Evolutionary conservation across 2,888 invertebrate genomes (phyloP), one percentile per base, ranked within the genome.

Genomic region (Drepana falcataria): DNA sequence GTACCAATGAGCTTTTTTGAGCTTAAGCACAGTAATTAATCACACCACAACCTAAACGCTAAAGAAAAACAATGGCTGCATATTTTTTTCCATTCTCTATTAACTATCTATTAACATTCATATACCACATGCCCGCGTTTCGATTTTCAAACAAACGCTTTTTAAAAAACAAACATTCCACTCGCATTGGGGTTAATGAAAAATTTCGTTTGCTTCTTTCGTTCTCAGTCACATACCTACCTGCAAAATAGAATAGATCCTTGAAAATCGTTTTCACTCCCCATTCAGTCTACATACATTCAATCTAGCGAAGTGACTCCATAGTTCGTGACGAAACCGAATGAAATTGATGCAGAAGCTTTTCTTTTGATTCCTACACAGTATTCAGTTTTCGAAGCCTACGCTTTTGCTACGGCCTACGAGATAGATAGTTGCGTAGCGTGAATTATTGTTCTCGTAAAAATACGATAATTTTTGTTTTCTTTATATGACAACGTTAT

Each of bases 251-350:
- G 41, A 51, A 51, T 40, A 2, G 34, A 21, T 2, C 34, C 41
- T 37, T 41, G 5, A 61, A 68, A 68, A 65, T 66, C 62, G 65
- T 65, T 69, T 66, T 56, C 63, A 60, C 59, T 64, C 58, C 56
- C 53, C 53, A 65, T 66, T 40, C 62, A 60, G 59, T 55, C 61
- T 64, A 64, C 68, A 73, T 72, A 69, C 73, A 69, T 71, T 67
- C 71, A 74, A 73, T 74, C 66, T 72, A 57, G 64, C 59, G 64
- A 66, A 73, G 68, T 73, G 69, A 65, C 59, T 66, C 53, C 59
- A 61, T 66, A 60, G 44, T 44, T 44, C 44, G 44, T 9, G 44
- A 44, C 47, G 40, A 33, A 48, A 40, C 40, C 35, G 56, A 48
- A 56, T 52, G 52, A 40, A 40, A 40, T 40, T 40, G 40, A 40